phyloP scores from a whole-genome alignment of 2,888 invertebrate genomes.

The Lasius platythorax region DNA sequence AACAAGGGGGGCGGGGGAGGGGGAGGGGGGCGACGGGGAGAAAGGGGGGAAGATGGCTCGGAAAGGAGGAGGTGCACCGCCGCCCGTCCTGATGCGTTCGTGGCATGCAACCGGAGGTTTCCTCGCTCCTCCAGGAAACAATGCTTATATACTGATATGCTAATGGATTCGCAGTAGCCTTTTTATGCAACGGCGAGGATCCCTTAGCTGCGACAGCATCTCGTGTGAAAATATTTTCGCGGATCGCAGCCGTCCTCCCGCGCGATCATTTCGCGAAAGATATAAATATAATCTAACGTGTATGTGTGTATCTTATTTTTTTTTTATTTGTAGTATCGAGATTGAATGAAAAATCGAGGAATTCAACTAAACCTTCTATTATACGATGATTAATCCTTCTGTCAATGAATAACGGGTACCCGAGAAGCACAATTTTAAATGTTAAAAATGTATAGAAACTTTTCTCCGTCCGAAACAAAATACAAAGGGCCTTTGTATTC shows the following conservation, averaged over 20 bases:
- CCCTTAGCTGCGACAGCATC: constrained; percentile 8
- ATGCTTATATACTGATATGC: constrained; percentile 52
- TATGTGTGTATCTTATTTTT: neutral
- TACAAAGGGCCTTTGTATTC: too few relatives aligned
- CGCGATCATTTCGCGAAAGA: neutral
- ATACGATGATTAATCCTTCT: too few relatives aligned
- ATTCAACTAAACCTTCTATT: too few relatives aligned
- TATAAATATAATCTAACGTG: neutral
- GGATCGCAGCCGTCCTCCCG: neutral
- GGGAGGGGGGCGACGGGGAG: neutral
- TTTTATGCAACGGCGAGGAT: constrained; percentile 5
- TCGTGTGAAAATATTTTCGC: constrained; percentile 27
- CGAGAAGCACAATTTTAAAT: too few relatives aligned
- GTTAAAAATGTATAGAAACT: too few relatives aligned
- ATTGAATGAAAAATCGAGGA: too few relatives aligned
- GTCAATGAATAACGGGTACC: too few relatives aligned
- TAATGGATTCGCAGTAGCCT: constrained; percentile 26
- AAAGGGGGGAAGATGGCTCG: neutral
- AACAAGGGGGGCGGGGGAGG: neutral
- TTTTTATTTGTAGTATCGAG: neutral
- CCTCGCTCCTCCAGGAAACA: constrained; percentile 45
- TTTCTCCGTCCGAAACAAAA: too few relatives aligned
- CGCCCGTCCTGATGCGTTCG: constrained; percentile 22
- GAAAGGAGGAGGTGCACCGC: constrained; percentile 21
- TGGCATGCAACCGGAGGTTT: constrained; percentile 38